Evolutionary conservation across 2,113 vertebrate species (phyloP).

Genomic region (Aleadryas rufinucha): DNA sequence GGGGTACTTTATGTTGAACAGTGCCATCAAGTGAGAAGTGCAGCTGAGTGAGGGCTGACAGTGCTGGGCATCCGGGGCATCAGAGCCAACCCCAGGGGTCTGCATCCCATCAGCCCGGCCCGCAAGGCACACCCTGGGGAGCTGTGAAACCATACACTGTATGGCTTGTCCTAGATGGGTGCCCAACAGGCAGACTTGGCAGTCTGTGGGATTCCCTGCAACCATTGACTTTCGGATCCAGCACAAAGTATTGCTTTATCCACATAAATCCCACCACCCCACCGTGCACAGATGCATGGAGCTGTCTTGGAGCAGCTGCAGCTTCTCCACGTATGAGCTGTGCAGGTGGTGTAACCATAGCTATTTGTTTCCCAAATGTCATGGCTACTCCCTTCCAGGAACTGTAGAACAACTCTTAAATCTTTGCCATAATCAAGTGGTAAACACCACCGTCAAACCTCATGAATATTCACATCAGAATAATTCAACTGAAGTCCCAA

Average conservation of each 20-base stretch:
- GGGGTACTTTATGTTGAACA: neutral
- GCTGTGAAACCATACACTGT: neutral
- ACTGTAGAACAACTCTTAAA: conserved; percentile 9
- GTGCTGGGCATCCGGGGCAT: neutral
- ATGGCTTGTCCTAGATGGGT: neutral
- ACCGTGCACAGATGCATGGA: neutral
- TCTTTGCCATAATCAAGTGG: conserved; percentile 57
- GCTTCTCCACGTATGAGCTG: neutral
- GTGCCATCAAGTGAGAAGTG: neutral
- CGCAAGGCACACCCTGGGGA: neutral
- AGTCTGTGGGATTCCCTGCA: neutral
- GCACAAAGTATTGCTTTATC: neutral
- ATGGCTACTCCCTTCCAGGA: conserved; percentile 28
- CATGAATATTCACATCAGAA: conserved; percentile 68
- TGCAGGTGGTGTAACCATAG: neutral
- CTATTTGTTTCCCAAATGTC: conserved; percentile 21
- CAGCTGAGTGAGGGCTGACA: neutral
- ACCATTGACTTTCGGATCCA: neutral
- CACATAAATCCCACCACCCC: neutral
- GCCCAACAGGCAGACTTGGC: neutral
- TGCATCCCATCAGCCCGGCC: accelerated
- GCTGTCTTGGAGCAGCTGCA: neutral
- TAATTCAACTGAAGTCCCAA: conserved; percentile 35
- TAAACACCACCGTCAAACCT: conserved; percentile 41
- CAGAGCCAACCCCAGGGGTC: neutral